Base-by-base conservation (phyloP, 2,888 invertebrate species). In the Ischnus inquisitorius region DNA sequence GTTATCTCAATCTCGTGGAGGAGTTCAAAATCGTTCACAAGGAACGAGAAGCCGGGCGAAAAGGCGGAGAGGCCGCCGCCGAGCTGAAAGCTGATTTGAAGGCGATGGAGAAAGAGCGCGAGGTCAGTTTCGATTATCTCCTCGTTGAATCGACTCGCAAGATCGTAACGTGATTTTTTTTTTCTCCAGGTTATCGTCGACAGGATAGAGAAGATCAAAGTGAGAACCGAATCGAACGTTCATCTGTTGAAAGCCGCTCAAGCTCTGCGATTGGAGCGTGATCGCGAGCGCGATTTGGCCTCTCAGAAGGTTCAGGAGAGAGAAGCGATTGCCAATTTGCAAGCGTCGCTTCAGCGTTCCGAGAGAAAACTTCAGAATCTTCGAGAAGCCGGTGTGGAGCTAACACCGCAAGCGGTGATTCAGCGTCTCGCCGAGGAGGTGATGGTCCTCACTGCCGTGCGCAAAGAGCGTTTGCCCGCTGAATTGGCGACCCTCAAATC, bases 71-170 rank as follows among this genome's bases (percentile, higher is more conserved):
- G 90, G 96, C 96, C n/a, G 95, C 96, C 0, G 95, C 96, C 2
- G 98, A 98, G 94, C 95, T 98, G 82, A 96, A 97, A 88, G 96
- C 96, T 87, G 98, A 98, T 92, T 96, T 98, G 72, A 96, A 96
- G 88, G 96, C 97, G 85, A 98, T 98, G 97, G 97, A 97, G 86
- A 96, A 97, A 75, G 98, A 98, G 91, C 86, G 95, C 95, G 89
- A 95, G 84, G 92, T 91, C 84, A 69, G 74, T 82, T 41, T 46
- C 19, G 25, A n/a, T 46, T 4, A 22, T n/a, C 14, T 25, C 43
- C 6, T 34, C 8, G 34, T 51, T 43, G 12, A 25, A 43, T 68
- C 43, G 4, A 28, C 5, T 51, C 48, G 46, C 16, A 60, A 68
- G 4, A 2, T 34, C 34, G 34, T 8, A 8, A 34, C 34, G 1